These are phyloP conservation scores for Psilanteris sp. DNA, from an alignment of 1,140 invertebrate genomes.

Conservation along the genomic window DNA sequence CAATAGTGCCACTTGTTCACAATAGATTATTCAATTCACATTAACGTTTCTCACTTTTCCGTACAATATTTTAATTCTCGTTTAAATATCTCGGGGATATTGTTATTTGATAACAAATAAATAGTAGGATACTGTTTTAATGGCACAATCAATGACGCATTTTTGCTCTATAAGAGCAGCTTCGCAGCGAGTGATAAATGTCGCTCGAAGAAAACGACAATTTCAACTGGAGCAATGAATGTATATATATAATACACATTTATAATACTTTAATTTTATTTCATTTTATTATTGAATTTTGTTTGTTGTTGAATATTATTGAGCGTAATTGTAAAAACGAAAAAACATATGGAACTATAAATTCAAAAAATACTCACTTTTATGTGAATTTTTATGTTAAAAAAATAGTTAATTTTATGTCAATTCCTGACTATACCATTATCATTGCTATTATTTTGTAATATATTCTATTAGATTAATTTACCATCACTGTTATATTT, in stretches of 20 bases:
- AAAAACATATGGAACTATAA: conserved; percentile 48
- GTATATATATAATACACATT: conserved; percentile 72
- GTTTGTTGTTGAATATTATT: too few relatives aligned
- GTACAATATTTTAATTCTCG: too few relatives aligned
- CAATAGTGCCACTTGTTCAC: too few relatives aligned
- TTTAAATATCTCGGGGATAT: conserved; percentile 1
- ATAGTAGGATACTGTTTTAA: conserved; percentile 57
- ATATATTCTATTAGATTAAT: conserved; percentile 13
- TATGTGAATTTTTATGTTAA: conserved; percentile 50
- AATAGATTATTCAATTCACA: background rate
- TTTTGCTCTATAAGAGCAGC: conserved; percentile 50
- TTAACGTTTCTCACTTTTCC: background rate
- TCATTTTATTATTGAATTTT: conserved; percentile 35
- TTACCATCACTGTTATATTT: conserved; percentile 21
- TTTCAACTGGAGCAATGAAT: conserved; percentile 45
- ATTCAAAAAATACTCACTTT: conserved; percentile 59
- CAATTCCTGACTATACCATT: conserved; percentile 66
- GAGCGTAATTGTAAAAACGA: conserved; percentile 54
- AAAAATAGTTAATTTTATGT: conserved; percentile 71
- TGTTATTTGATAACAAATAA: conserved; percentile 21
- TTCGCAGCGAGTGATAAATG: conserved; percentile 33
- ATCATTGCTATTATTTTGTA: conserved; percentile 19
- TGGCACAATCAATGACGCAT: conserved; percentile 71
- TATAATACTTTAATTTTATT: conserved; percentile 59
- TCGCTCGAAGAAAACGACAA: conserved; percentile 29